Conservation (phyloP, 2,888 invertebrate species). For the Cyrtodaria siliqua region DNA sequence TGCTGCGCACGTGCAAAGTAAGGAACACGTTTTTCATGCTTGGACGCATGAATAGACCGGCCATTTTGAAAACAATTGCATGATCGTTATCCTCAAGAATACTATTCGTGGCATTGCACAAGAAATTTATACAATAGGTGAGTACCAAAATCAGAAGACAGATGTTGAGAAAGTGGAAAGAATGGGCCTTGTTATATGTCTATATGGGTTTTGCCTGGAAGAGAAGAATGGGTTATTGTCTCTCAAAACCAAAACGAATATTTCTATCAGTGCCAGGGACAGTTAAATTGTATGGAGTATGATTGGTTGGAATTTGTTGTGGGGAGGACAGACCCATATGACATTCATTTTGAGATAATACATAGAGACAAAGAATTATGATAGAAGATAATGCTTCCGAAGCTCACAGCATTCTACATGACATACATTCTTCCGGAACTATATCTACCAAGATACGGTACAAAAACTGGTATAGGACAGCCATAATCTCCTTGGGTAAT, state of each 20-base stretch:
- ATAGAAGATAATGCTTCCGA: constrained; percentile 38
- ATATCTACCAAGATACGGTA: constrained; percentile 26
- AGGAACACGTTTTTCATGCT: too few relatives aligned
- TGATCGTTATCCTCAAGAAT: too few relatives aligned
- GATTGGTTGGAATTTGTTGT: constrained; percentile 39
- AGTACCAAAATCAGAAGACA: constrained; percentile 31
- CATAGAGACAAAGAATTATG: constrained; percentile 12
- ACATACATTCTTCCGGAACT: constrained; percentile 30
- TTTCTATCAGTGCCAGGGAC: constrained; percentile 30
- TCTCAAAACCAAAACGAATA: not conserved
- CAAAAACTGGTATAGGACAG: too few relatives aligned
- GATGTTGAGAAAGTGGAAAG: constrained; percentile 29
- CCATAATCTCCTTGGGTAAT: too few relatives aligned
- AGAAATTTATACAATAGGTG: constrained; percentile 35
- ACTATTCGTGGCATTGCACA: constrained; percentile 27
- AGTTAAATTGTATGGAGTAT: constrained; percentile 26
- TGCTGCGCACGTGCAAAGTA: too few relatives aligned
- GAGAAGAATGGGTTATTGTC: not conserved
- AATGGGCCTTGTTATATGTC: constrained; percentile 27
- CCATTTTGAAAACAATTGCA: too few relatives aligned
- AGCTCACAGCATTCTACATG: constrained; percentile 23
- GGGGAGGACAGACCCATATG: constrained; percentile 40
- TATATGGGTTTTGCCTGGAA: not conserved
- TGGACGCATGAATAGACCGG: too few relatives aligned
- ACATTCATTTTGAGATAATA: constrained; percentile 32